Evolutionary conservation across 2,888 invertebrate species (phyloP).

Genomic region (Oligia latruncula): DNA sequence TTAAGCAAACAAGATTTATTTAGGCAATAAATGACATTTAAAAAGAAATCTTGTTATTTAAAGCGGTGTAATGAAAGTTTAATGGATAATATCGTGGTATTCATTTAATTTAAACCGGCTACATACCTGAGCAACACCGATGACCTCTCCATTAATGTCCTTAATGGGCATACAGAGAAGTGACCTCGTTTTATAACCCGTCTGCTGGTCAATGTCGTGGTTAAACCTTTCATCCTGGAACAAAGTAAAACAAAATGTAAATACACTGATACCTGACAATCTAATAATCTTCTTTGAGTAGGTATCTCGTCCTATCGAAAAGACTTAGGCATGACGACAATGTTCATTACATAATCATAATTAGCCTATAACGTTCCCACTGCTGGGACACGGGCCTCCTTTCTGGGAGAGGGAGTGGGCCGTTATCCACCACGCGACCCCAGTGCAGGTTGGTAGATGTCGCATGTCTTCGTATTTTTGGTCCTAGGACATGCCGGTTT

Average conservation of each 20-base stretch:
- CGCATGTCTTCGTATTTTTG: not conserved
- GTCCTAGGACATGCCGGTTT: not conserved
- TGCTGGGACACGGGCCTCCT: not conserved
- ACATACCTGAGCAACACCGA: constrained; percentile 98
- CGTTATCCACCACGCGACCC: not conserved
- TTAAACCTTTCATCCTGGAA: constrained; percentile 94
- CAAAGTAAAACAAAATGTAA: constrained; percentile 66
- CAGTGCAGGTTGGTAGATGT: not conserved
- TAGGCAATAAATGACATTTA: constrained; percentile 19
- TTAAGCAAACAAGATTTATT: constrained; percentile 55
- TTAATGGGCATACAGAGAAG: constrained; percentile 99
- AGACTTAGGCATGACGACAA: constrained; percentile 15
- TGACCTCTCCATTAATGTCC: constrained; percentile 97
- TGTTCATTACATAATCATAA: not conserved
- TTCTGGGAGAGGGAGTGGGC: not conserved
- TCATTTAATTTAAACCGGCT: constrained; percentile 28
- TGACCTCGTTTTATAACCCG: constrained; percentile 97
- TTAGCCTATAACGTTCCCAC: not conserved
- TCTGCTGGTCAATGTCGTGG: constrained; percentile 97
- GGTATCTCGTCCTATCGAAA: not conserved
- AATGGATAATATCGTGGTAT: constrained; percentile 8
- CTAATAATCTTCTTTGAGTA: not conserved
- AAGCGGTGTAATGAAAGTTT: constrained; percentile 20
- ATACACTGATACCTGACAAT: not conserved
- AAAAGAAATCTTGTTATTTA: constrained; percentile 14